Conservation (phyloP, 2,113 vertebrate genomes). For the Sterrhoptilus dennistouni region DNA sequence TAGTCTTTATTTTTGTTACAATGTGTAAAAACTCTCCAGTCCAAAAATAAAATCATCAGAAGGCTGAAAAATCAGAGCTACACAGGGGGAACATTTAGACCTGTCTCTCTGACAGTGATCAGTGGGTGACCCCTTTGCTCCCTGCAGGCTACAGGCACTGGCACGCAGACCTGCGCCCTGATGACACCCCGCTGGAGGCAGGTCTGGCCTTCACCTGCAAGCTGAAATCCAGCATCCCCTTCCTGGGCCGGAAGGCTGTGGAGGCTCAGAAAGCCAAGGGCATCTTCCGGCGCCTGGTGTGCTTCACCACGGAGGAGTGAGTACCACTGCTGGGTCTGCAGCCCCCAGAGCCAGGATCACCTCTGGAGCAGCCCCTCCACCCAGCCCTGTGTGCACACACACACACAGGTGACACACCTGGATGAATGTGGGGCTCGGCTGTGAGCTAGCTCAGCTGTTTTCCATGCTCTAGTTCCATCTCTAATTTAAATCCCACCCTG, state of each 20-base stretch:
- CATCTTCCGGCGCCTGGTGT: conserved; percentile 84
- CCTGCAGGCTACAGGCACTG: conserved; percentile 91
- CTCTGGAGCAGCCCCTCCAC: not conserved
- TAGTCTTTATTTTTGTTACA: no score
- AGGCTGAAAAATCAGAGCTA: no score
- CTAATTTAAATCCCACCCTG: not conserved
- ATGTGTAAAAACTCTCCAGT: no score
- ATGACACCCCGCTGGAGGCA: conserved; percentile 90
- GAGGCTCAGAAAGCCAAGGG: conserved; percentile 84
- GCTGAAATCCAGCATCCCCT: conserved; percentile 82
- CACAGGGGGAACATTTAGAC: not conserved
- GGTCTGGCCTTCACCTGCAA: conserved; percentile 95
- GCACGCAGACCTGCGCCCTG: conserved; percentile 90
- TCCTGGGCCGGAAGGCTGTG: conserved; percentile 86
- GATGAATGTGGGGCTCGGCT: not conserved
- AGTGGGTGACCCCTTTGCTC: not conserved
- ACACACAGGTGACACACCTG: not conserved
- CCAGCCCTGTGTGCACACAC: no score
- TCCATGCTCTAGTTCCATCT: not conserved
- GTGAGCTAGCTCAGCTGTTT: not conserved
- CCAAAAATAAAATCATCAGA: no score
- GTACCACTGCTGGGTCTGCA: not conserved
- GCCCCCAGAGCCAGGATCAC: accelerated
- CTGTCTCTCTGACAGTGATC: accelerated
- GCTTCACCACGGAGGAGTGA: conserved; percentile 89